A percentile compares a stretch with the other conserved stretches of the same genome.
Evolutionary conservation across 2,797 vertebrate species (phyloP).

Genomic region (Enteromius argenteus): DNA sequence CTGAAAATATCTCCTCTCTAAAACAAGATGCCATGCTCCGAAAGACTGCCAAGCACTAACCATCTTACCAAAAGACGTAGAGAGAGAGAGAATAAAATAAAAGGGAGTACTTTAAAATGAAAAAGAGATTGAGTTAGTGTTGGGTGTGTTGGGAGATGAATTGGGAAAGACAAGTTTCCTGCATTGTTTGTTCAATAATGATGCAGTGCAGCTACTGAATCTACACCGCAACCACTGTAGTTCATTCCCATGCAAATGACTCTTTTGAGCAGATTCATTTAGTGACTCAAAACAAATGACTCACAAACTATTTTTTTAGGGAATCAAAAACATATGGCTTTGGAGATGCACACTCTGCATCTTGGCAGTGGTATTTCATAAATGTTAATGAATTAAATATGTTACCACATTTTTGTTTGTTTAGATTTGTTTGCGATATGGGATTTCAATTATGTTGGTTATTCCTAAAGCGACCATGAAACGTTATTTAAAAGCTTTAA

Average conservation of each 20-base stretch:
- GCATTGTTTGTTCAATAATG: neutral
- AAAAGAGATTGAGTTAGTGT: neutral
- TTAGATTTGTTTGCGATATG: neutral
- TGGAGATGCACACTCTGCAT: neutral
- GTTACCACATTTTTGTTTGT: neutral
- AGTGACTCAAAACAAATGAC: neutral
- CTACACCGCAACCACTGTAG: neutral
- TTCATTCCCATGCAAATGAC: neutral
- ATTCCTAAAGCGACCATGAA: neutral
- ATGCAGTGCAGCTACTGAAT: no score
- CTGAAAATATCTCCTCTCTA: slow-evolving; percentile 69
- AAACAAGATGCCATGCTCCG: slow-evolving; percentile 69
- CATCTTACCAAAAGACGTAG: slow-evolving; percentile 32
- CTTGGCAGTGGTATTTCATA: neutral
- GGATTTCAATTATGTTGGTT: neutral
- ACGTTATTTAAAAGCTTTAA: neutral
- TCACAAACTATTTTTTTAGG: neutral
- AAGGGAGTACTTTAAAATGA: neutral
- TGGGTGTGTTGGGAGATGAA: neutral
- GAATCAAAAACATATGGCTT: neutral
- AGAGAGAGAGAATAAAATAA: neutral
- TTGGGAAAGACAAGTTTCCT: slow-evolving; percentile 3
- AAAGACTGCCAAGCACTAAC: slow-evolving; percentile 60
- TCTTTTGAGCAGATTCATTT: neutral
- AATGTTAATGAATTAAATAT: slow-evolving; percentile 2